Evolutionary conservation across 1,140 invertebrate genomes (phyloP), one percentile per base, ranked within the genome.

Genomic region (Dreissena polymorpha): DNA sequence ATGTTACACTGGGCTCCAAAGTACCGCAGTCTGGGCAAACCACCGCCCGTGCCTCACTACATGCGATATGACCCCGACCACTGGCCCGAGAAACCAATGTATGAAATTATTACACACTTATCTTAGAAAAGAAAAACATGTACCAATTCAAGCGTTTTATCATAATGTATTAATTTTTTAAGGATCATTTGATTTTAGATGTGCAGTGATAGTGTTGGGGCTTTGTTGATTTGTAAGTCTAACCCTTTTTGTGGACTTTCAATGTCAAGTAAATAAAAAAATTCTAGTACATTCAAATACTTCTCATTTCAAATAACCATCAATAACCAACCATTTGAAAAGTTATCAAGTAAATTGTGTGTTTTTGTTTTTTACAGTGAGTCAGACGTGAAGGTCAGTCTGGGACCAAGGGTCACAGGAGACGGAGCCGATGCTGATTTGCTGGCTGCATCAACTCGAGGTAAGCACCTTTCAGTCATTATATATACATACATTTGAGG

Each of bases 1-100:
- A 90, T 92, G 88, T 91, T 91, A 63, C 90, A 92, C 79, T 92
- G 91, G 91, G 90, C 89, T 67, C 91, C 91, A 21, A 79, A 85
- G 60, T 92, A 91, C 63, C 86, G 91, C 25, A 91, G 87, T 68
- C 85, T 92, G 0, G 91, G 91, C 12, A 84, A 85, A 25, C 91
- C 91, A 74, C 90, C 90, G 14, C 85, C 86, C 3, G 89, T 91
- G 25, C 90, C 91, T 23, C 83, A 83, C 12, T 92, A 90, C 76
- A 83, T 92, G 55, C 76, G 88, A 67, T 90, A 91, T 75, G 91
- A 92, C 64, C 69, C 83, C 1, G 88, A 90, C 25, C 88, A 91
- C 85, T 92, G 90, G 90, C 87, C 86, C 51, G 86, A 88, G n/a
- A 88, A 86, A 81, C 70, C 82, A 10, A 73, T 85, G 85, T 88